Evolutionary conservation across 1,140 invertebrate genomes (phyloP), one percentile per base, ranked within the genome.

Genomic region (Pseudoatta argentina): DNA sequence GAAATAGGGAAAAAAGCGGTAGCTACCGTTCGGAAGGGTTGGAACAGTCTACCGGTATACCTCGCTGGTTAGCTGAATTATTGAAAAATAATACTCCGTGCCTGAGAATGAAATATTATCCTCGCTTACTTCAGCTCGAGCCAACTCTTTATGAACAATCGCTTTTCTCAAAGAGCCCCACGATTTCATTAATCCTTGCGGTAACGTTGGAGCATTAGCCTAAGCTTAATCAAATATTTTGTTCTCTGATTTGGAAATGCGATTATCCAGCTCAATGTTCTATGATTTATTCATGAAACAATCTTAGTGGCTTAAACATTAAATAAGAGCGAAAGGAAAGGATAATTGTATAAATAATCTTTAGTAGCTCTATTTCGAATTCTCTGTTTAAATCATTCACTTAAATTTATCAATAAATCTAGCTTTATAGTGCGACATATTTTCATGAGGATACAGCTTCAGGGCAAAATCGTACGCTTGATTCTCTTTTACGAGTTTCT

Each of bases 61-160:
- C 91, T 91, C 88, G 85, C 85, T 79, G 86, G 88, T 64, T 90
- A 89, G 91, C 89, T 89, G 81, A 90, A 85, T 90, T 93, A 94
- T 93, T 94, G 94, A 94, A 94, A 94, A 95, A 94, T 95, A 93
- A 94, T 93, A 93, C 85, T 83, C 78, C 86, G 92, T 87, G 83
- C 87, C 88, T 91, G 92, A 89, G 90, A 94, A 93, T 94, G 92
- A 94, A 94, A 94, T 94, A 94, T 94, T 93, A 93, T 93, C 91
- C 90, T 91, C 64, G 66, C 53, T 82, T 83, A 63, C 55, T 81
- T 66, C 30, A 55, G 89, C 59, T 48, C 55, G 39, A 24, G 69
- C 86, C 57, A 87, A 78, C n/a, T 34, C 85, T 76, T 81, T 72
- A 72, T 72, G 34, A 64, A 64, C 66, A 27, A 24, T 7, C 16